Conservation (phyloP, 1,140 invertebrate genomes). For the Drosophila nigrodunni region DNA sequence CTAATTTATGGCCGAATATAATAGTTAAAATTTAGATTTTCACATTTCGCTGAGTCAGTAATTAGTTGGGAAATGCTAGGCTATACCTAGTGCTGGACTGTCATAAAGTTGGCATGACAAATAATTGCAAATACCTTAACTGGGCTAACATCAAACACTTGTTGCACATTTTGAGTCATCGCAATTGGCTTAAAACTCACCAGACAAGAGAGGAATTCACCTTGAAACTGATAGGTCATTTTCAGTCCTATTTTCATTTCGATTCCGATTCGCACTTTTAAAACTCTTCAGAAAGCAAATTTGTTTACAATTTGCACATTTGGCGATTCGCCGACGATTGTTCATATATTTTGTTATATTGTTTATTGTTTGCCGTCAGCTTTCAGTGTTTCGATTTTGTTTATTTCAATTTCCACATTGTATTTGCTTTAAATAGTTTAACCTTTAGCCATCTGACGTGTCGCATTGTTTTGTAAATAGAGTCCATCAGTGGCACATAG, state of each 20-base stretch:
- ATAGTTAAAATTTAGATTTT: conserved; percentile 9
- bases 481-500: background rate
- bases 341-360: conserved; percentile 61
- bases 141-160: conserved; percentile 23
- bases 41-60: conserved; percentile 8
- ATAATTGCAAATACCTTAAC: background rate
- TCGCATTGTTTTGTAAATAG: conserved; percentile 38
- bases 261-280: background rate
- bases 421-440: conserved; percentile 1
- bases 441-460: conserved; percentile 20
- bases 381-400: conserved; percentile 35
- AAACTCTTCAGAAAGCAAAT: background rate
- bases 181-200: background rate
- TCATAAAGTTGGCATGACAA: conserved; percentile 13
- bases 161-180: conserved; percentile 33
- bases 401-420: conserved; percentile 50
- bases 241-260: background rate
- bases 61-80: conserved; percentile 4
- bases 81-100: background rate
- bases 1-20: conserved; percentile 4
- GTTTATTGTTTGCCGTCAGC: conserved; percentile 63
- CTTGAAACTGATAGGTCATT: conserved; percentile 30
- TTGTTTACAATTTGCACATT: conserved; percentile 68
- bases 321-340: conserved; percentile 61
- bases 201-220: background rate